These are phyloP conservation scores for Antheraea assamensis DNA, from an alignment of 2,888 invertebrate species.

Conservation along the genomic window DNA sequence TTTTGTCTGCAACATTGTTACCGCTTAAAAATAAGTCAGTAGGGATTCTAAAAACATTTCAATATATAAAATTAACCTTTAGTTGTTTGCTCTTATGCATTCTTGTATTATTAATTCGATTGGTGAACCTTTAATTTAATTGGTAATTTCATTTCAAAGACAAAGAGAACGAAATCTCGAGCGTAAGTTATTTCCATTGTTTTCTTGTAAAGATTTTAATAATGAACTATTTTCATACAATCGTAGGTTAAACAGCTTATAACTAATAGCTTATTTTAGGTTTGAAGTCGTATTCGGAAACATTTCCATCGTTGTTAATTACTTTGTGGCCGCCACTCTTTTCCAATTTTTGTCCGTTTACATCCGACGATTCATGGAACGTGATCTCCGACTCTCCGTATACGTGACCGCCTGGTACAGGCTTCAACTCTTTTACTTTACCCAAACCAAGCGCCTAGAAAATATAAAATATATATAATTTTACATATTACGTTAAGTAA, in stretches of 20 bases:
- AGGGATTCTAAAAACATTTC: too few relatives aligned
- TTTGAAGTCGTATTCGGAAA: slow-evolving; percentile 45
- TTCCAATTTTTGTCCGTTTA: slow-evolving; percentile 82
- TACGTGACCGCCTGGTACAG: slow-evolving; percentile 53
- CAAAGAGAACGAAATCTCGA: not conserved
- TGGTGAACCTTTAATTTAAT: not conserved
- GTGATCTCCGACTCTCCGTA: slow-evolving; percentile 85
- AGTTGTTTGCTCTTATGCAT: too few relatives aligned
- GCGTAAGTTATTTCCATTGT: not conserved
- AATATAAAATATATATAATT: too few relatives aligned
- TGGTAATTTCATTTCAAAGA: not conserved
- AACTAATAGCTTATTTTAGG: slow-evolving; percentile 21
- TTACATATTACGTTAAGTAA: too few relatives aligned
- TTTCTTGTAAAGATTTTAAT: not conserved
- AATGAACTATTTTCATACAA: slow-evolving; percentile 7
- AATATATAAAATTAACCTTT: too few relatives aligned
- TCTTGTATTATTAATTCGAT: too few relatives aligned
- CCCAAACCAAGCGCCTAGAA: slow-evolving; percentile 21
- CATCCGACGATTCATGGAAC: slow-evolving; percentile 79
- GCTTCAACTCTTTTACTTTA: slow-evolving; percentile 48
- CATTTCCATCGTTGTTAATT: slow-evolving; percentile 87
- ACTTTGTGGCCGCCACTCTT: slow-evolving; percentile 85
- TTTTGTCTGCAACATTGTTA: too few relatives aligned
- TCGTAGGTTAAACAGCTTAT: not conserved
- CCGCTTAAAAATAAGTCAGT: too few relatives aligned